Conservation (phyloP, 64 coral and sea anemone genomes). For the Acropora tenuis region DNA sequence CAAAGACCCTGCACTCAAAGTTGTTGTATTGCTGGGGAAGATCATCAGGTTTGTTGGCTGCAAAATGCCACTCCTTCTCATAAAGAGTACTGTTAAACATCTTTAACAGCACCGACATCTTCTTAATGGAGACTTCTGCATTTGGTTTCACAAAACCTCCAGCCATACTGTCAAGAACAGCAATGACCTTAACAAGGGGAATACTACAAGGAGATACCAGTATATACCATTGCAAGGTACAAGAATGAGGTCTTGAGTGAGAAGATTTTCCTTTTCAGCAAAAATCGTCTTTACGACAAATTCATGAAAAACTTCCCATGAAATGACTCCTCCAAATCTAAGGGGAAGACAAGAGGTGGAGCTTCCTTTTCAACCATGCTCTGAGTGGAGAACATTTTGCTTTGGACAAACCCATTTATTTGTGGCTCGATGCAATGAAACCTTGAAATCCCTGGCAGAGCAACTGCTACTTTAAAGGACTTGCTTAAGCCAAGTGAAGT, state of each 20-base stretch:
- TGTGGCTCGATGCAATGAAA: conserved; percentile 50
- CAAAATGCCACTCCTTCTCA: conserved; percentile 43
- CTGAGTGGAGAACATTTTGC: conserved; percentile 44
- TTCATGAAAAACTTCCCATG: too few relatives aligned
- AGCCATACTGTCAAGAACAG: conserved; percentile 49
- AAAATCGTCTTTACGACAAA: not conserved
- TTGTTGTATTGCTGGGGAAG: conserved; percentile 59
- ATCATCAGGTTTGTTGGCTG: conserved; percentile 27
- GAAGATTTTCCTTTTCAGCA: not conserved
- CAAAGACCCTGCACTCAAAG: conserved; percentile 71
- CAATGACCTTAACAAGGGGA: conserved; percentile 13
- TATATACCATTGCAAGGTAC: conserved; percentile 29
- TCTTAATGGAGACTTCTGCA: conserved; percentile 20
- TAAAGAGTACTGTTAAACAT: conserved; percentile 56
- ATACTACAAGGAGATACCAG: conserved; percentile 39
- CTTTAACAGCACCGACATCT: conserved; percentile 62
- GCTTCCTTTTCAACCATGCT: too few relatives aligned
- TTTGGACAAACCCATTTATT: conserved; percentile 17
- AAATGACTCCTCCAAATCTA: too few relatives aligned
- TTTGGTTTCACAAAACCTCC: conserved; percentile 34
- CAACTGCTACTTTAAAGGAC: conserved; percentile 37
- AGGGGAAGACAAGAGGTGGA: too few relatives aligned
- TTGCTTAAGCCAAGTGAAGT: conserved; percentile 41
- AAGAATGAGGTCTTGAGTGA: conserved; percentile 17
- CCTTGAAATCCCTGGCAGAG: conserved; percentile 48